These are phyloP conservation scores for Geotria australis DNA, from an alignment of 2,797 vertebrate genomes.

Conservation along the genomic window DNA sequence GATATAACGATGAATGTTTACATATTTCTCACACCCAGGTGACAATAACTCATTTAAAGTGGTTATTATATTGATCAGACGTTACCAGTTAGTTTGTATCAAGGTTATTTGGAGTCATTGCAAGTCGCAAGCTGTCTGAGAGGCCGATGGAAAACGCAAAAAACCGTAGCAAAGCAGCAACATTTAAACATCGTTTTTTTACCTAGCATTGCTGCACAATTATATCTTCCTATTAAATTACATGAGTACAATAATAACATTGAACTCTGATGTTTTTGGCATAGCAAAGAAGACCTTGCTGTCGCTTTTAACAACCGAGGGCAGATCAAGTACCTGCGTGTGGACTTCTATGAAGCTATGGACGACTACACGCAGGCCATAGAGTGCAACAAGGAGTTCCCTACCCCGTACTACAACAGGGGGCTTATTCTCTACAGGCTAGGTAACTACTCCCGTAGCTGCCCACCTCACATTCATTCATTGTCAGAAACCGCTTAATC, in stretches of 20 bases:
- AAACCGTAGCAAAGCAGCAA: too few relatives aligned
- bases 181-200: too few relatives aligned
- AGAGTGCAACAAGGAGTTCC: conserved; percentile 18
- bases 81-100: too few relatives aligned
- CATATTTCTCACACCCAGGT: too few relatives aligned
- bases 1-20: too few relatives aligned
- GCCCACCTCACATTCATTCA: too few relatives aligned
- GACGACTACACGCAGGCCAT: conserved; percentile 49
- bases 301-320: conserved; percentile 54
- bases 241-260: background rate
- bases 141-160: too few relatives aligned
- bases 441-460: conserved; percentile 35
- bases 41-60: too few relatives aligned
- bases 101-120: too few relatives aligned
- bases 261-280: conserved; percentile 6
- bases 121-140: too few relatives aligned
- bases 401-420: conserved; percentile 61
- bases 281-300: conserved; percentile 17
- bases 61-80: too few relatives aligned
- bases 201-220: background rate
- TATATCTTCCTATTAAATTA: conserved; percentile 6
- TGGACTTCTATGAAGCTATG: conserved; percentile 59
- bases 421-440: conserved; percentile 52
- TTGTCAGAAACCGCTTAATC: too few relatives aligned
- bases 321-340: conserved; percentile 50